Evolutionary conservation across 2,113 vertebrate species (phyloP).

Genomic region (Sterrhoptilus dennistouni): DNA sequence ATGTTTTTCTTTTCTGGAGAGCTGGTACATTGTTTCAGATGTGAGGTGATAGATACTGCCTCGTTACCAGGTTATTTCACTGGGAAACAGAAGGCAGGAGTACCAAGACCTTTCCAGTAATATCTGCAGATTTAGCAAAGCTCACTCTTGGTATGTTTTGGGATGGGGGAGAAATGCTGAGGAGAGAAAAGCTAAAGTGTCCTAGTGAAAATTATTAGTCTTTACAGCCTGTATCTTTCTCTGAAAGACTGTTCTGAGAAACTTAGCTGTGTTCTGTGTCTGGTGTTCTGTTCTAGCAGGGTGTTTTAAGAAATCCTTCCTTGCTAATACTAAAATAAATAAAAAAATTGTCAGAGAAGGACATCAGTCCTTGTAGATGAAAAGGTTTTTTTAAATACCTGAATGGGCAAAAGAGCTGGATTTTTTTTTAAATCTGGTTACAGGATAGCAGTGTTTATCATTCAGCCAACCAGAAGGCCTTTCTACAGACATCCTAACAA

Average conservation of each 20-base stretch:
- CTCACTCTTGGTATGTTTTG: not conserved
- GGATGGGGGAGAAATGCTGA: not conserved
- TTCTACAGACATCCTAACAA: conserved; percentile 9
- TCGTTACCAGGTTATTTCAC: not conserved
- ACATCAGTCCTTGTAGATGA: not conserved
- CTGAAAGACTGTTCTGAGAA: not conserved
- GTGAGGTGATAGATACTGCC: not conserved
- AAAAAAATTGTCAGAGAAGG: not conserved
- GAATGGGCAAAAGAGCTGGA: not conserved
- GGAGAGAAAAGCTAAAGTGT: not conserved
- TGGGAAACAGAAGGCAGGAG: not conserved
- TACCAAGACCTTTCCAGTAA: not conserved
- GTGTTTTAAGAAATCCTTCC: not conserved
- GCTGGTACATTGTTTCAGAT: not conserved
- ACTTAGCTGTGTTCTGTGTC: not conserved
- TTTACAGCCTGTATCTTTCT: not conserved
- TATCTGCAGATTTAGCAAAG: not conserved
- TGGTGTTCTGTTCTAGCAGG: not conserved
- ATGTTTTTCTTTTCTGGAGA: not conserved
- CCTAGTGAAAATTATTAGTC: not conserved
- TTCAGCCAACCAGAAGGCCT: conserved; percentile 13
- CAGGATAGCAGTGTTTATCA: conserved; percentile 20
- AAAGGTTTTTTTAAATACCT: not conserved
- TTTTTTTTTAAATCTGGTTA: not conserved
- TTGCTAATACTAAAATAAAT: not conserved